Evolutionary conservation across 2,888 invertebrate species (phyloP).

Genomic region (Melikaiella ostensackeni): DNA sequence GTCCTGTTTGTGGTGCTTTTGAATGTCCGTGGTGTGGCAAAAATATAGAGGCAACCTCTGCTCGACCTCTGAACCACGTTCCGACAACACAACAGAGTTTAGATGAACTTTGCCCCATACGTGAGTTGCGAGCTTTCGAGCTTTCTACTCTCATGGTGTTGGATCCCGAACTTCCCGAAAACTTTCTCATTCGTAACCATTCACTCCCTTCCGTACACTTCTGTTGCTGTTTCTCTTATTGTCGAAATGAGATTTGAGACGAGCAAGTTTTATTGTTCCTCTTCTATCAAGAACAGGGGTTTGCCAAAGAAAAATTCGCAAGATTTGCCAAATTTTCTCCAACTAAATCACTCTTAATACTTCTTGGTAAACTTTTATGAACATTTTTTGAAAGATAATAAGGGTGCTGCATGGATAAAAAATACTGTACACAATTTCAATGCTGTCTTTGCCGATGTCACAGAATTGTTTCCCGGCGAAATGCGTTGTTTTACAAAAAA

Average conservation of each 20-base stretch:
- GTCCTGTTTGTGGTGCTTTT: constrained; percentile 47
- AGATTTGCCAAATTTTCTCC: neutral
- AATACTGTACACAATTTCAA: too few species aligned
- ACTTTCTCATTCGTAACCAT: neutral
- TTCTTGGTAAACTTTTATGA: neutral
- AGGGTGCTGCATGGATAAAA: too few species aligned
- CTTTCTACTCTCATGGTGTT: neutral
- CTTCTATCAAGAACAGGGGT: neutral
- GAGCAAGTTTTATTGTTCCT: neutral
- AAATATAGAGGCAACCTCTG: neutral
- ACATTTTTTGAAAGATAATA: neutral
- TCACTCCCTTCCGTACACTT: neutral
- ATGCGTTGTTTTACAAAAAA: too few species aligned
- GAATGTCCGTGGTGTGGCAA: neutral
- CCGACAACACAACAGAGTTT: neutral
- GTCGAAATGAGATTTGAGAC: neutral
- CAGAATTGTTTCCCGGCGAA: too few species aligned
- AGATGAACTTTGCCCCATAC: neutral
- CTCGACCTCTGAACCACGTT: neutral
- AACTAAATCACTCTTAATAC: neutral
- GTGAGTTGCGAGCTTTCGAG: constrained; percentile 3
- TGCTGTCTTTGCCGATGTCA: too few species aligned
- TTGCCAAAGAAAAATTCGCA: neutral
- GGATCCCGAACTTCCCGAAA: neutral
- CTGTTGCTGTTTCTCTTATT: neutral